Percentiles rank a stretch among this genome's conserved stretches.
Conservation (phyloP, 2,797 vertebrate species). For the Eulemur mongoz region DNA sequence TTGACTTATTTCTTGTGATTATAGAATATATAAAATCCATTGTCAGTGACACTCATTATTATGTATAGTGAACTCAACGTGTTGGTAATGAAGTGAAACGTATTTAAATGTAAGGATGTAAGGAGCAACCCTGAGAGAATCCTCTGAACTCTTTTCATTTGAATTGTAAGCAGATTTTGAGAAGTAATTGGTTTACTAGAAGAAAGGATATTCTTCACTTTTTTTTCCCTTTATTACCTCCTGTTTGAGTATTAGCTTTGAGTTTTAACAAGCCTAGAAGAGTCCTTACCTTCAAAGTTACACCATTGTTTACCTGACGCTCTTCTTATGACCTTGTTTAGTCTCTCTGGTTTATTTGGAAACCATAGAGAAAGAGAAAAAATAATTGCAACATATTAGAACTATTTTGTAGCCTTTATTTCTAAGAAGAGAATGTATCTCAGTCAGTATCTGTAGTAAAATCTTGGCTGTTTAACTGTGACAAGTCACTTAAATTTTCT, state of each 20-base stretch:
- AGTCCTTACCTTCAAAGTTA: not conserved
- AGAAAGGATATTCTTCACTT: not conserved
- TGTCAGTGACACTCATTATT: constrained; percentile 39
- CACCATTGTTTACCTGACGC: not conserved
- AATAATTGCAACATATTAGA: not conserved
- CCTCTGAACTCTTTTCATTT: not conserved
- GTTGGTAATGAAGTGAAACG: constrained; percentile 51
- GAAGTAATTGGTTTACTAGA: not conserved
- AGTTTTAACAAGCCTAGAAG: not conserved
- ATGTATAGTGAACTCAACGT: not conserved
- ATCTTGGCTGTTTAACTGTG: not conserved
- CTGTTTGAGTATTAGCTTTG: not conserved
- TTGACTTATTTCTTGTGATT: constrained; percentile 40
- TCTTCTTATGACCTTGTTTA: not conserved
- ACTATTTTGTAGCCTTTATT: not conserved
- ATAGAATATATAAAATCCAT: constrained; percentile 26
- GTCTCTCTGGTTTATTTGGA: not conserved
- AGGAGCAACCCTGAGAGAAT: not conserved
- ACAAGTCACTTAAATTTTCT: not conserved
- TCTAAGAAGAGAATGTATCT: not conserved
- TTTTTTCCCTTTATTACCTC: not conserved
- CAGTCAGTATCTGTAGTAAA: not conserved
- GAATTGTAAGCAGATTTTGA: constrained; percentile 37
- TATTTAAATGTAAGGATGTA: constrained; percentile 49
- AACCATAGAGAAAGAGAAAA: not conserved